Evolutionary conservation across 1,140 invertebrate genomes (phyloP), one percentile per base, ranked within the genome.

Genomic region (Andrena cerasifolii): DNA sequence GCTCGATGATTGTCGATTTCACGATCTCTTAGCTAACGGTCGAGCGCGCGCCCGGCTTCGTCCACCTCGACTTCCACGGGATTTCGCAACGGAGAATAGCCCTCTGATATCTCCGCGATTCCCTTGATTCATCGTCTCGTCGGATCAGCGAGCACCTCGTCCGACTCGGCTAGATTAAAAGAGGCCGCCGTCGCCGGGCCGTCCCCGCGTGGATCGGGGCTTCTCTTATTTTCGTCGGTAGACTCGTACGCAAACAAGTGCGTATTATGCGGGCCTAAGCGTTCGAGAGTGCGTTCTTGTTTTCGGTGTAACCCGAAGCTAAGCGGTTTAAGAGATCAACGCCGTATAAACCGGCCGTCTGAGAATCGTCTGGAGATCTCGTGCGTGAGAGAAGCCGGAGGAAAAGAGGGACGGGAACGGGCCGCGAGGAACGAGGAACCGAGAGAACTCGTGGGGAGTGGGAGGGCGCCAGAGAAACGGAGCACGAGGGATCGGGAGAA

Each of bases 231-330:
- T 40, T 77, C 65, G 56, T 49, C 47, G 73, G 63, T 67, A 49
- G 59, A 87, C 87, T 87, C 78, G 85, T 90, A 88, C 84, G 87
- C 89, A 90, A 91, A 91, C 89, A 91, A 92, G 87, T 91, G 79
- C 87, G 87, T 87, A 90, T 92, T 91, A 90, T 91, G 86, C 86
- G 86, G 87, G 61, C 80, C 85, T 93, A 91, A 93, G 87, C 91
- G 88, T 90, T 88, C 76, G 89, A 79, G 84, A 91, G 90, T 90
- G 90, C 87, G 90, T 87, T 92, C 90, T 91, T 92, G 91, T 92
- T 92, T 92, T 93, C 89, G 92, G 89, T 92, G 91, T 91, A 92
- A 92, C 91, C 88, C 87, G 91, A 92, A 92, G 90, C 92, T 92
- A 92, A 93, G 90, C 90, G 90, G 90, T 89, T 92, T 92, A 92